Conservation (phyloP, 2,797 vertebrate species). For the Semaprochilodus insignis region DNA sequence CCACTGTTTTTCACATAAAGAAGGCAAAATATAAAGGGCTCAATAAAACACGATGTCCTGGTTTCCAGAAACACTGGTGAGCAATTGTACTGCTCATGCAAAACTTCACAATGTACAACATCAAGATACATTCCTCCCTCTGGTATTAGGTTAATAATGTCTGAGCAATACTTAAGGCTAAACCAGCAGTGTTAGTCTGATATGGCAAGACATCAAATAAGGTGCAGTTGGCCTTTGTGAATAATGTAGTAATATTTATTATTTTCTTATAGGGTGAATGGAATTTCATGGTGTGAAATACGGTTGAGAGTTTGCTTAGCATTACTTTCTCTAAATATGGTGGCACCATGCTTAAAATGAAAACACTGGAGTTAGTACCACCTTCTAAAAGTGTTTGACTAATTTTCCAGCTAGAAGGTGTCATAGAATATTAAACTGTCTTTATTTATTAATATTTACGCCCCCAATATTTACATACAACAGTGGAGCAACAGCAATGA, state of each 20-base stretch:
- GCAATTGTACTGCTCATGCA: constrained; percentile 23
- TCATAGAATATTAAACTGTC: no score
- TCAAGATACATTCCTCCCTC: neutral
- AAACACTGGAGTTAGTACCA: no score
- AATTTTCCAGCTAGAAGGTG: no score
- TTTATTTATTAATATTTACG: no score
- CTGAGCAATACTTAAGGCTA: neutral
- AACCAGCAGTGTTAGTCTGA: neutral
- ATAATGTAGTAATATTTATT: neutral
- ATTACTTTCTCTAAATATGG: no score
- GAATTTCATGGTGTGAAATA: no score
- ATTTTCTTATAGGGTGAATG: neutral
- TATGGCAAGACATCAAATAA: neutral
- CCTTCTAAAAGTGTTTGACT: no score
- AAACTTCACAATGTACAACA: constrained; percentile 16
- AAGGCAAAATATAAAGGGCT: constrained; percentile 58
- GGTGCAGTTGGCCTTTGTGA: neutral
- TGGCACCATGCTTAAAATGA: no score
- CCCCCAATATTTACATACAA: no score
- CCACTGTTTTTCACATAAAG: constrained; percentile 62
- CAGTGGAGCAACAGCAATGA: no score
- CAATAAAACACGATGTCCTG: constrained; percentile 57
- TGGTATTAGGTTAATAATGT: constrained; percentile 1
- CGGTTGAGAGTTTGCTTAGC: no score
- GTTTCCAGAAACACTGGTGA: constrained; percentile 52